Base-by-base conservation (phyloP, 2,888 invertebrate species). In the Scaptomyza caliginosa region DNA sequence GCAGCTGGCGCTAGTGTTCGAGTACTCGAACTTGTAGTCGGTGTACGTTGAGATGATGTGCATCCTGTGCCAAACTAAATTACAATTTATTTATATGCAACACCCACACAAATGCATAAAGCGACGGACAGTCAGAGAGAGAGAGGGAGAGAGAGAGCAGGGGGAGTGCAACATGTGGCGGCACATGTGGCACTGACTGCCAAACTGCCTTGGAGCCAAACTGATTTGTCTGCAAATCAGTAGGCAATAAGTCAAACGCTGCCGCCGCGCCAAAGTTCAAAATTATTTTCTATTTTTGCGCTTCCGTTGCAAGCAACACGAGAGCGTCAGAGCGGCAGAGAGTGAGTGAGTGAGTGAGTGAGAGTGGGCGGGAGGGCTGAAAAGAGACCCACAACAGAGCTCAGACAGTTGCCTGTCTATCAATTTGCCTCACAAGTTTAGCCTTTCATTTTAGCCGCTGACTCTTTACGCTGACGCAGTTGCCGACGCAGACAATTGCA, bases 61-160 rank as follows among this genome's bases (percentile, higher is more conserved):
- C 79, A 77, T 80, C 77, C 77, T 80, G 77, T 70, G 77, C 62
- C 73, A 81, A 81, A 71, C 72, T 74, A 89, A 88, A 88, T 88
- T 87, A 86, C 79, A 84, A 88, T 88, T 89, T 88, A 83, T 82
- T 81, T 82, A 87, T 88, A 77, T 73, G 80, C 75, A 74, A 84
- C 86, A 86, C 84, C 77, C 79, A 88, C 88, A 74, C 78, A 49
- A 13, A n/a, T n/a, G n/a, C n/a, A n/a, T n/a, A n/a, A n/a, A n/a
- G n/a, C n/a, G n/a, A n/a, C n/a, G n/a, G n/a, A 63, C 16, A 67
- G 16, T 8, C 8, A n/a, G 50, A 55, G 24, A 62, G 39, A 32
- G 48, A 40, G 3, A 49, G n/a, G 19, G 8, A 17, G 21, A 43
- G 5, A 26, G 30, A 17, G 58, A 17, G 52, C 45, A 36, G n/a